Conservation (phyloP, 2,113 vertebrate genomes). For the Alligator sinensis region DNA sequence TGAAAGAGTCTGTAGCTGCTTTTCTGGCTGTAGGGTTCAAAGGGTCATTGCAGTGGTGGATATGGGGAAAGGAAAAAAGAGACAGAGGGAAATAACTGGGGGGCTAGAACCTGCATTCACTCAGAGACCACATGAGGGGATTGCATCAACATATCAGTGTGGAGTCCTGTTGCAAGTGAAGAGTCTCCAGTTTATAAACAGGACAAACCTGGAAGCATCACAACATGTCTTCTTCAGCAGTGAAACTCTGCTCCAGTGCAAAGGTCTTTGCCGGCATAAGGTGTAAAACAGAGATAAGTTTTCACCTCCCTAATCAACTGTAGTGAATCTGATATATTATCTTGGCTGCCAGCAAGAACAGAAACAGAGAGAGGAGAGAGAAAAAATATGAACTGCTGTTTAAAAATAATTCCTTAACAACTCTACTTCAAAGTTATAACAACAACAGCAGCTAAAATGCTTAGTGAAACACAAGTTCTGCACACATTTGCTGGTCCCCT, state of each 20-base stretch:
- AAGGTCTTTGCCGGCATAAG: background rate
- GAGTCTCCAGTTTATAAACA: background rate
- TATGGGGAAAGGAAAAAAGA: background rate
- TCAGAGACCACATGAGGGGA: background rate
- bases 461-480: slow-evolving; percentile 30
- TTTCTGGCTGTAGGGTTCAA: background rate
- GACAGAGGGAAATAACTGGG: background rate
- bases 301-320: background rate
- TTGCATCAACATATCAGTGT: rapidly evolving
- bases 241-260: background rate
- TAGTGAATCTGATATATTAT: background rate
- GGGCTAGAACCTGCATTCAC: background rate
- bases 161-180: background rate
- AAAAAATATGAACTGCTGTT: slow-evolving; percentile 11
- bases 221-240: background rate
- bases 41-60: background rate
- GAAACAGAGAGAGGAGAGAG: slow-evolving; percentile 24
- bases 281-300: background rate
- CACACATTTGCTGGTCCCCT: slow-evolving; percentile 18
- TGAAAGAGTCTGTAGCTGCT: background rate
- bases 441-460: slow-evolving; percentile 71
- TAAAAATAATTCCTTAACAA: slow-evolving; percentile 47
- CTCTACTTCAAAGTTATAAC: slow-evolving; percentile 53
- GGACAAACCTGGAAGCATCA: background rate
- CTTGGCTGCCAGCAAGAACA: slow-evolving; percentile 36